These are phyloP conservation scores for Caenorhabditis virilis DNA, from an alignment of 2,888 invertebrate species.

Conservation along the genomic window DNA sequence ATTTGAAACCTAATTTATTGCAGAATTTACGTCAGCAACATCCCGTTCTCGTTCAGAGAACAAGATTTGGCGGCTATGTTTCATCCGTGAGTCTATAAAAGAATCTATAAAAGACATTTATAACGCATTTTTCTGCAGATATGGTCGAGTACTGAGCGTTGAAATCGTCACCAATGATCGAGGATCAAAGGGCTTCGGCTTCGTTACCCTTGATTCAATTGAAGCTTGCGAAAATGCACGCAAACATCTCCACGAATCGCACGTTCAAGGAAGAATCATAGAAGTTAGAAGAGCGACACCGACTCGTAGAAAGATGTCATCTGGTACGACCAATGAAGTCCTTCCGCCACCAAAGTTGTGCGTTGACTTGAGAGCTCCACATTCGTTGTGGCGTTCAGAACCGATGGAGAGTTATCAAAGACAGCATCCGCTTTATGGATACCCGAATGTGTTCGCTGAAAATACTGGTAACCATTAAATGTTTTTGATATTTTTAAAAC, in stretches of 20 bases:
- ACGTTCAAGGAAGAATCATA: slow-evolving; percentile 45
- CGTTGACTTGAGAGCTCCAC: slow-evolving; percentile 37
- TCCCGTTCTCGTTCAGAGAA: slow-evolving; percentile 49
- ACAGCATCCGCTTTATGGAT: background rate
- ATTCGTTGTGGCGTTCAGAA: slow-evolving; percentile 29
- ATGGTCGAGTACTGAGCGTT: slow-evolving; percentile 38
- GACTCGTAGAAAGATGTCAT: slow-evolving; percentile 29
- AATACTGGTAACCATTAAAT: too few species aligned
- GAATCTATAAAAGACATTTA: too few species aligned
- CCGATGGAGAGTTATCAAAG: background rate
- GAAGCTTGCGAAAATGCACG: slow-evolving; percentile 44
- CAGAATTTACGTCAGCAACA: slow-evolving; percentile 51
- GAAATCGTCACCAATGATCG: slow-evolving; percentile 48
- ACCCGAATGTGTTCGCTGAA: background rate
- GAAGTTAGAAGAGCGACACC: slow-evolving; percentile 41
- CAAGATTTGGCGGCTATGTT: slow-evolving; percentile 42
- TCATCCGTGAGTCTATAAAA: slow-evolving; percentile 15
- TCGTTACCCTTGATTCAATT: slow-evolving; percentile 44
- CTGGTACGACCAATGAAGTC: slow-evolving; percentile 19
- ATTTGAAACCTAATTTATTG: slow-evolving; percentile 4
- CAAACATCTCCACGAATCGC: slow-evolving; percentile 32
- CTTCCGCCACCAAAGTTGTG: slow-evolving; percentile 35
- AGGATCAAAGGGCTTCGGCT: slow-evolving; percentile 51
- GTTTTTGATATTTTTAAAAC: too few species aligned
- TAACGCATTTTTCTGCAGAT: slow-evolving; percentile 15